Percentiles rank a stretch among this genome's conserved stretches.
Conservation (phyloP, 64 coral and sea anemone species). For the Dendronephthya gigantea region DNA sequence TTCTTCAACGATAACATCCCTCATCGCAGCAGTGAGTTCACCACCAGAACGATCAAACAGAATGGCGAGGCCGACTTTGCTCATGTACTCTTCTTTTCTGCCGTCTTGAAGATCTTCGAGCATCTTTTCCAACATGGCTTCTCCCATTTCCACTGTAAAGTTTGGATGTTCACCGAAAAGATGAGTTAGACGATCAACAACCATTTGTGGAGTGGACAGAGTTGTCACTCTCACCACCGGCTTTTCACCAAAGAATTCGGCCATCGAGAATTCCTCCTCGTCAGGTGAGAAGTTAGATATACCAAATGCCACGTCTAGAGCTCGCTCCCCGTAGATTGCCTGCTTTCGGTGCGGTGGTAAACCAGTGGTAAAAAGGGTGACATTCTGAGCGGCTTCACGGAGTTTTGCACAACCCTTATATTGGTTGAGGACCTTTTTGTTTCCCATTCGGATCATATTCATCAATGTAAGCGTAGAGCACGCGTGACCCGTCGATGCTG, state of each 20-base stretch:
- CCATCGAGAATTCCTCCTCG: constrained; percentile 23
- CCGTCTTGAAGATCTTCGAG: constrained; percentile 37
- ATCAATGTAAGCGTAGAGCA: not conserved
- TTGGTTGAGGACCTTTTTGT: not conserved
- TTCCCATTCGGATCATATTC: constrained; percentile 13
- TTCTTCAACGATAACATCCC: not conserved
- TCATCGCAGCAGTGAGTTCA: constrained; percentile 3
- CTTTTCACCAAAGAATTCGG: constrained; percentile 39
- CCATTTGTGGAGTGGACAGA: constrained; percentile 20
- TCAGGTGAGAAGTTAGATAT: constrained; percentile 8
- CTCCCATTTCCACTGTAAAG: constrained; percentile 20
- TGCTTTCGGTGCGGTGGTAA: not conserved
- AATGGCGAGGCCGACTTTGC: constrained; percentile 27
- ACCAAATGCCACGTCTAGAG: constrained; percentile 4
- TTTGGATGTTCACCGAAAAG: constrained; percentile 29
- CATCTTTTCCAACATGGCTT: constrained; percentile 40
- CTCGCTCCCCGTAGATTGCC: constrained; percentile 1
- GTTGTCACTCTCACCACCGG: constrained; percentile 22
- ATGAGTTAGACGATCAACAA: constrained; percentile 18
- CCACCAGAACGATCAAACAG: constrained; percentile 47
- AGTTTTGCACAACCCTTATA: not conserved
- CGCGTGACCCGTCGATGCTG: not conserved
- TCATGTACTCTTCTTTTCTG: constrained; percentile 50
- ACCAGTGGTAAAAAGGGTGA: not conserved
- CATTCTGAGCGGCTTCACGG: not conserved